phyloP scores from a whole-genome alignment of 2,888 invertebrate genomes.

The Dione vanillae region DNA sequence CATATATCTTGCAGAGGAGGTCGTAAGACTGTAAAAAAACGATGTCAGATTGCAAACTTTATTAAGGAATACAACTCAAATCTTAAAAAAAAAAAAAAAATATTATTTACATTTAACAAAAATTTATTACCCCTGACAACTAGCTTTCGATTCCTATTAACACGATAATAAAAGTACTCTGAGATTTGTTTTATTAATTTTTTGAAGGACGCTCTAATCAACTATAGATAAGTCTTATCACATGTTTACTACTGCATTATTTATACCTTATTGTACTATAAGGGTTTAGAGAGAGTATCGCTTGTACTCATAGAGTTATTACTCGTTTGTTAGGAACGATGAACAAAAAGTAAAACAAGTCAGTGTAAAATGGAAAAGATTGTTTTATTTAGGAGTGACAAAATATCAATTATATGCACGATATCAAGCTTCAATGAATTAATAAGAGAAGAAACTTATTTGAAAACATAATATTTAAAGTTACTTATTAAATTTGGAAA shows the following conservation, averaged over 20 bases:
- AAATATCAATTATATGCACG: conserved; percentile 10
- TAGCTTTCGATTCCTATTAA: conserved; percentile 5
- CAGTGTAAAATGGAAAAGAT: neutral
- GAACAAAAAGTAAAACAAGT: neutral
- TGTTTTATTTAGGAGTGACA: conserved; percentile 2
- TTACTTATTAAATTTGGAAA: neutral
- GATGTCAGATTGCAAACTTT: no score
- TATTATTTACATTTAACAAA: no score
- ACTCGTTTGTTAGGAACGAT: neutral
- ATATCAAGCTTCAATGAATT: conserved; percentile 3
- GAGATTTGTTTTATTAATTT: conserved; percentile 41
- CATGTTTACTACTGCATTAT: conserved; percentile 37
- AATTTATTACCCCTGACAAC: neutral
- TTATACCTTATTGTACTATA: conserved; percentile 30
- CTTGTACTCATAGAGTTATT: neutral
- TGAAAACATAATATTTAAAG: neutral
- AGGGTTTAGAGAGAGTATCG: conserved; percentile 25
- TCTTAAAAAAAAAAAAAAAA: no score
- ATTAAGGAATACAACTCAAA: no score
- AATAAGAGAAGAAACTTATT: conserved; percentile 5
- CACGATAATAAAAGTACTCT: conserved; percentile 14
- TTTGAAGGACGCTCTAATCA: conserved; percentile 35
- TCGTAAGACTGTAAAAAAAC: no score
- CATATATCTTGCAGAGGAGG: no score
- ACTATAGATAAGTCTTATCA: conserved; percentile 43